phyloP scores from a whole-genome alignment of 1,140 invertebrate species.

The Scaptomyza pallida region DNA sequence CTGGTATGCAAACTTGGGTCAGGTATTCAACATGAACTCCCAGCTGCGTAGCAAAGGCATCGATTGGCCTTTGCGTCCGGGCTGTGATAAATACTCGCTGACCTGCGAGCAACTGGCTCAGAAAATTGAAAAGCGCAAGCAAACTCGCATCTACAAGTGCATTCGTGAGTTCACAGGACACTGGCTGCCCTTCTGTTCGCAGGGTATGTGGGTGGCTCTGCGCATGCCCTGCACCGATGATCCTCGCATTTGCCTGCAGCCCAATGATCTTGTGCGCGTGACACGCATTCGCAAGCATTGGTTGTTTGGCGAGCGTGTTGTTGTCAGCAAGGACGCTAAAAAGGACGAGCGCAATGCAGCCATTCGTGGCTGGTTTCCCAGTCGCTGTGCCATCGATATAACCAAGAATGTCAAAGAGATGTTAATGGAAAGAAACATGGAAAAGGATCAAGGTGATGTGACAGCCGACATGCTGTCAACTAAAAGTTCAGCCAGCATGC shows the following conservation, averaged over 20 bases:
- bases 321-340: slow-evolving; percentile 14
- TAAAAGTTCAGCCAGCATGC: neutral
- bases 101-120: slow-evolving; percentile 95
- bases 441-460: neutral
- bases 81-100: slow-evolving; percentile 94
- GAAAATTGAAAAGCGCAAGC: slow-evolving; percentile 92
- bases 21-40: slow-evolving; percentile 87
- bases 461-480: neutral
- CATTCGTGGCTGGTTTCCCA: slow-evolving; percentile 93
- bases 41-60: slow-evolving; percentile 90
- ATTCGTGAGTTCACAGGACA: slow-evolving; percentile 88
- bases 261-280: slow-evolving; percentile 91
- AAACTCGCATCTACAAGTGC: slow-evolving; percentile 89
- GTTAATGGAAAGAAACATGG: neutral
- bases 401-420: neutral
- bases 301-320: slow-evolving; percentile 92
- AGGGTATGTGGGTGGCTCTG: slow-evolving; percentile 89
- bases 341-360: slow-evolving; percentile 29
- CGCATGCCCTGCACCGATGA: slow-evolving; percentile 94
- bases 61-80: slow-evolving; percentile 91
- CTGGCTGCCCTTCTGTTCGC: slow-evolving; percentile 89
- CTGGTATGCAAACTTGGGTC: slow-evolving; percentile 85
- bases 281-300: slow-evolving; percentile 93
- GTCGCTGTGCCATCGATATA: slow-evolving; percentile 87
- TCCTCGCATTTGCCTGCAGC: slow-evolving; percentile 88